Evolutionary conservation across 2,113 vertebrate genomes (phyloP).

Genomic region (Pterocles orientalis): DNA sequence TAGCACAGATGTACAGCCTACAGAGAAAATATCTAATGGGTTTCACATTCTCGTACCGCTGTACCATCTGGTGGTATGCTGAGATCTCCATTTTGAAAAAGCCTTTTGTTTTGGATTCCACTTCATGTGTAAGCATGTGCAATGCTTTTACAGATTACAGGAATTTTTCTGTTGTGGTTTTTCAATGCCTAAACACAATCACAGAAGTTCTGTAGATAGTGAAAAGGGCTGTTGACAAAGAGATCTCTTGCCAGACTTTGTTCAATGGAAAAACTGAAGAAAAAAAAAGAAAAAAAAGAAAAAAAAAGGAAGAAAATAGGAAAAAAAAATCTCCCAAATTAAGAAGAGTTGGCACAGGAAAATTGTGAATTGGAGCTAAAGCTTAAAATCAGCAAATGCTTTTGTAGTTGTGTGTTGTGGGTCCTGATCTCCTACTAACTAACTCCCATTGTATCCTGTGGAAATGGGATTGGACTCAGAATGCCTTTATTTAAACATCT

Average conservation of each 20-base stretch:
- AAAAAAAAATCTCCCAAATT: not conserved
- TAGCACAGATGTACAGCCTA: not conserved
- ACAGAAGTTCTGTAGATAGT: not conserved
- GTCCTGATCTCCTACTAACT: constrained; percentile 10
- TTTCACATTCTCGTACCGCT: not conserved
- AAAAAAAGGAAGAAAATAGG: too few species aligned
- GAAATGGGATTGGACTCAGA: not conserved
- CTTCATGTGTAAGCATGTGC: not conserved
- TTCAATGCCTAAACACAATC: not conserved
- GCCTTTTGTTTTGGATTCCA: not conserved
- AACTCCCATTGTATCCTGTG: constrained; percentile 29
- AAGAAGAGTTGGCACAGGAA: not conserved
- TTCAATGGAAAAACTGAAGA: not conserved
- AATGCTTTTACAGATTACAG: not conserved
- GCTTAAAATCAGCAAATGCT: constrained; percentile 21
- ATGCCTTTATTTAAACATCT: constrained; percentile 31
- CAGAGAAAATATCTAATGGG: not conserved
- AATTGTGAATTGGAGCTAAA: not conserved
- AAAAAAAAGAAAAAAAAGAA: rapidly evolving
- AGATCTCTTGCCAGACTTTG: not conserved
- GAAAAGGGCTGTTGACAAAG: constrained; percentile 4
- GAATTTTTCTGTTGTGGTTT: not conserved
- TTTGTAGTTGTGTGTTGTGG: not conserved
- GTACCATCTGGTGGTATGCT: not conserved
- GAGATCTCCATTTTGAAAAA: not conserved